A percentile compares a stretch with the other conserved stretches of the same genome.
phyloP scores from a whole-genome alignment of 2,797 vertebrate genomes.

The Lacerta viridis region DNA sequence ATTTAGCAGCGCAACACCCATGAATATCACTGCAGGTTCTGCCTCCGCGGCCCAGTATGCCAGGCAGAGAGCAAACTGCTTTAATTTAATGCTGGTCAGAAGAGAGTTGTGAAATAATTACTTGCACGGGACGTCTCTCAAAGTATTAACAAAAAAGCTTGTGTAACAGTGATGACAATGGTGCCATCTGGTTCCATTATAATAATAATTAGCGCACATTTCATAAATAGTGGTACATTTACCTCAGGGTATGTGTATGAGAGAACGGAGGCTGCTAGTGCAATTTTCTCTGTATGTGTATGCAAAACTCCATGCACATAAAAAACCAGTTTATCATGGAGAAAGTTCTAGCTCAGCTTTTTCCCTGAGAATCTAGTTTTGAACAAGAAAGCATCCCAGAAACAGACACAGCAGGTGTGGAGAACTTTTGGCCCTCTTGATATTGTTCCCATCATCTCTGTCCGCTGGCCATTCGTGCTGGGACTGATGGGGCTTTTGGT shows the following conservation, averaged over 20 bases:
- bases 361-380: background rate
- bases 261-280: background rate
- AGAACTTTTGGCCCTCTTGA: background rate
- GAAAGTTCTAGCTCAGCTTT: background rate
- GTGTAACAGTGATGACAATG: background rate
- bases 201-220: conserved; percentile 21
- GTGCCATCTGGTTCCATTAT: background rate
- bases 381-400: background rate
- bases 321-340: background rate
- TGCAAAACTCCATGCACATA: background rate
- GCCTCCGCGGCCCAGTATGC: accelerated
- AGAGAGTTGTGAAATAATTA: conserved; percentile 45
- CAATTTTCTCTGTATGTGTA: background rate
- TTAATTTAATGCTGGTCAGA: background rate
- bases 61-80: background rate
- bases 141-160: conserved; percentile 17
- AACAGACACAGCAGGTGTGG: background rate
- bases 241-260: background rate
- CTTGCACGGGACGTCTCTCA: conserved; percentile 4
- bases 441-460: no score
- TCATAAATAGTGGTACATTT: conserved; percentile 21
- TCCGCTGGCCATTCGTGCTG: no score
- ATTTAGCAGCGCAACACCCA: background rate
- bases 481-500: no score
- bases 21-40: background rate